These are phyloP conservation scores for Oncorhynchus keta DNA, from an alignment of 2,113 vertebrate genomes.

Conservation along the genomic window DNA sequence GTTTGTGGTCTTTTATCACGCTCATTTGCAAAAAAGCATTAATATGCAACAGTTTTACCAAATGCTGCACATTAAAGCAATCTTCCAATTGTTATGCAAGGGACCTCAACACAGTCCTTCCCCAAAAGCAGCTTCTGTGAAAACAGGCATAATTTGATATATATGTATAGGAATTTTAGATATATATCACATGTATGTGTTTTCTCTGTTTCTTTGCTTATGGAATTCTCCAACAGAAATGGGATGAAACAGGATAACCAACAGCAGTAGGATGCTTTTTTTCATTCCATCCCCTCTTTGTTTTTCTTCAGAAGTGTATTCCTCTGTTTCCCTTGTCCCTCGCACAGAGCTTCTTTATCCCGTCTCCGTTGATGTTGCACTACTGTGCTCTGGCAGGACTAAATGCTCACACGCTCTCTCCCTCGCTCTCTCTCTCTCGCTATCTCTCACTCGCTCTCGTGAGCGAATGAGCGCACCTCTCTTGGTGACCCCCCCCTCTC, in stretches of 20 bases:
- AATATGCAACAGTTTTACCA: slow-evolving; percentile 62
- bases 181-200: slow-evolving; percentile 84
- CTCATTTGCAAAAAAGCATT: slow-evolving; percentile 37
- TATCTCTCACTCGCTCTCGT: slow-evolving; percentile 41
- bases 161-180: slow-evolving; percentile 81
- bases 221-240: slow-evolving; percentile 68
- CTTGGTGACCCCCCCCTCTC: slow-evolving; percentile 24
- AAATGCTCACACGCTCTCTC: slow-evolving; percentile 40
- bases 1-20: slow-evolving; percentile 32
- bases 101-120: slow-evolving; percentile 62
- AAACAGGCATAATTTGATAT: slow-evolving; percentile 84
- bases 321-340: slow-evolving; percentile 18
- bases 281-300: slow-evolving; percentile 57
- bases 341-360: slow-evolving; percentile 44
- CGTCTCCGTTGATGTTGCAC: slow-evolving; percentile 46
- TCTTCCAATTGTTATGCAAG: slow-evolving; percentile 36
- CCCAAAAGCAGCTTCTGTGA: slow-evolving; percentile 72
- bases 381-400: slow-evolving; percentile 68
- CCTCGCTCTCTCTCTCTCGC: slow-evolving; percentile 31
- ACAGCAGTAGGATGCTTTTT: slow-evolving; percentile 35
- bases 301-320: slow-evolving; percentile 16
- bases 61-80: slow-evolving; percentile 49
- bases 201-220: slow-evolving; percentile 76
- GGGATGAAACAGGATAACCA: slow-evolving; percentile 43
- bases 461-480: slow-evolving; percentile 59